phyloP scores from a whole-genome alignment of 2,113 vertebrate genomes.

The Bathybates hornii region DNA sequence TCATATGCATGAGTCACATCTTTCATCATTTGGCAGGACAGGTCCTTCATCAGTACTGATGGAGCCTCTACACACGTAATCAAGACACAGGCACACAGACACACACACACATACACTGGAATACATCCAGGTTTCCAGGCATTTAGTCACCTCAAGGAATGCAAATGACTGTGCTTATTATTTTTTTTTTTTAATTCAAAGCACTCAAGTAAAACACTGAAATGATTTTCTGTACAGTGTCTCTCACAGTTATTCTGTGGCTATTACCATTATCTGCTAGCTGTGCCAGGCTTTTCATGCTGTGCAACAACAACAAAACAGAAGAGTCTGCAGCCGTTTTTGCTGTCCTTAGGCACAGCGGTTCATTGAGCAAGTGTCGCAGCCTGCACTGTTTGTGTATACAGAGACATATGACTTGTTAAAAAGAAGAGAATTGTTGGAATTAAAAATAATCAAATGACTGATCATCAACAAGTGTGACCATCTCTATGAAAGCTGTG shows the following conservation, averaged over 20 bases:
- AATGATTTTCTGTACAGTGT: neutral
- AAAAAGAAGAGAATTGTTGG: neutral
- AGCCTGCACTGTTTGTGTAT: neutral
- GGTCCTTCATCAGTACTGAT: conserved; percentile 29
- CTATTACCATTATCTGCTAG: neutral
- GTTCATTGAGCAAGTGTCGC: neutral
- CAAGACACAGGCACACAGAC: neutral
- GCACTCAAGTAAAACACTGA: neutral
- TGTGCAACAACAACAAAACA: neutral
- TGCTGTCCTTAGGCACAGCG: neutral
- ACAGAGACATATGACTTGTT: neutral
- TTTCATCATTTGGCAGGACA: conserved; percentile 38
- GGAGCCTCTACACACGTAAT: neutral
- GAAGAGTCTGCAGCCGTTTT: neutral
- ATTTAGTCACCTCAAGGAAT: neutral
- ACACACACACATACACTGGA: neutral
- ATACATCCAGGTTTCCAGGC: neutral
- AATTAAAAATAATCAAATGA: neutral
- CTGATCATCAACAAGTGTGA: neutral
- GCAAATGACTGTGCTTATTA: neutral
- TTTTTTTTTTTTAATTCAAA: neutral
- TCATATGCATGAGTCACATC: conserved; percentile 15
- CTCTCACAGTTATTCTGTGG: neutral
- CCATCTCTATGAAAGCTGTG: neutral
- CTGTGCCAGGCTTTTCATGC: neutral